A percentile compares a stretch with the other conserved stretches of the same genome.
Evolutionary conservation across 2,113 vertebrate genomes (phyloP).

Genomic region (Abramis brama): DNA sequence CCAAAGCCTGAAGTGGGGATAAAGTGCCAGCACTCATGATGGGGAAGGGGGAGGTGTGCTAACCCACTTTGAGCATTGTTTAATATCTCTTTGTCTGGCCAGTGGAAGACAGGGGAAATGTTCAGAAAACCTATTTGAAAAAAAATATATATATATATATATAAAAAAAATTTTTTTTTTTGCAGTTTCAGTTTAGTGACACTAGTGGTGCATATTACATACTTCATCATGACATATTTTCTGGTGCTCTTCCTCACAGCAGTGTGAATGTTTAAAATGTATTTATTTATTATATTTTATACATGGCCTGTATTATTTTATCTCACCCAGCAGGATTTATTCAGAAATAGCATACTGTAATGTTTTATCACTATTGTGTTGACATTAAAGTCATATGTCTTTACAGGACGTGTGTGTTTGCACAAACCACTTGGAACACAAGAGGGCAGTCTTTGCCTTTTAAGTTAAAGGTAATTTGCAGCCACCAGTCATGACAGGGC

Average conservation of each 20-base stretch:
- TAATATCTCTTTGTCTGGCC: not conserved
- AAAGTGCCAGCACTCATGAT: no score
- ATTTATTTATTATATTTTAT: not conserved
- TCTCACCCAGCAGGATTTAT: not conserved
- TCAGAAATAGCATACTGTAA: not conserved
- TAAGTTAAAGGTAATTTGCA: not conserved
- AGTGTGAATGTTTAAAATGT: not conserved
- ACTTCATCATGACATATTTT: not conserved
- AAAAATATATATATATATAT: not conserved
- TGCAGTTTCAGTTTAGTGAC: not conserved
- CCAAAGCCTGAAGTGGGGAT: no score
- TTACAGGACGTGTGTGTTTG: not conserved
- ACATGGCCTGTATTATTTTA: not conserved
- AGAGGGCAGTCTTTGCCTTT: constrained; percentile 22
- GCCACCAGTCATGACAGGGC: not conserved
- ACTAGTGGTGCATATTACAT: not conserved
- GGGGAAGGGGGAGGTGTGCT: no score
- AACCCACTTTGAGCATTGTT: no score
- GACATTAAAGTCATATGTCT: not conserved
- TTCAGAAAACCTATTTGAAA: not conserved
- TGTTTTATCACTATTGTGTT: not conserved
- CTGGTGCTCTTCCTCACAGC: not conserved
- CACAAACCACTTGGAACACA: not conserved
- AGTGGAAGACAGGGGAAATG: not conserved
- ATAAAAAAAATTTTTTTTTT: not conserved